phyloP scores from a whole-genome alignment of 2,888 invertebrate genomes.

The Dryadula phaetusa region DNA sequence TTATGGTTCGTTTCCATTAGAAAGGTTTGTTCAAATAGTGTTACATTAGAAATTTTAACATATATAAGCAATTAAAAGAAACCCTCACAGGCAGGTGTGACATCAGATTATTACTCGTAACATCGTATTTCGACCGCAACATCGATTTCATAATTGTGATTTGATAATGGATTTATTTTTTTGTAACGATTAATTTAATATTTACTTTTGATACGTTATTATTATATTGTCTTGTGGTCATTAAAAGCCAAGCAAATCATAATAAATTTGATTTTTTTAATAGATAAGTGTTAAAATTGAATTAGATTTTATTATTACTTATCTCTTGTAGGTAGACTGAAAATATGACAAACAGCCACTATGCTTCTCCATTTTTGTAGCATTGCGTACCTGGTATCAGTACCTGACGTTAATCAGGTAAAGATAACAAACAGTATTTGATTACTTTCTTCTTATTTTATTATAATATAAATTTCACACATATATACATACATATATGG shows the following conservation, averaged over 20 bases:
- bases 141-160: conserved; percentile 2
- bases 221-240: too few species aligned
- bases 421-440: neutral
- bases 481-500: conserved; percentile 3
- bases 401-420: neutral
- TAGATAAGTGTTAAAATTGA: too few species aligned
- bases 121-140: neutral
- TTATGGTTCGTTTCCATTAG: conserved; percentile 27
- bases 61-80: neutral
- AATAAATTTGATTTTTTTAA: too few species aligned
- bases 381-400: neutral
- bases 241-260: too few species aligned
- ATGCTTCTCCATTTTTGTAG: neutral
- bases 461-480: neutral
- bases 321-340: neutral
- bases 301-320: neutral
- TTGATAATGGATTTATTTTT: neutral
- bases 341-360: too few species aligned
- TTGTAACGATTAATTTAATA: neutral
- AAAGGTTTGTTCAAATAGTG: neutral
- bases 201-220: neutral
- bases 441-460: neutral
- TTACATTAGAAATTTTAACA: neutral
- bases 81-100: neutral
- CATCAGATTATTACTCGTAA: neutral